Evolutionary conservation across 2,888 invertebrate genomes (phyloP).

Genomic region (Apamea anceps): DNA sequence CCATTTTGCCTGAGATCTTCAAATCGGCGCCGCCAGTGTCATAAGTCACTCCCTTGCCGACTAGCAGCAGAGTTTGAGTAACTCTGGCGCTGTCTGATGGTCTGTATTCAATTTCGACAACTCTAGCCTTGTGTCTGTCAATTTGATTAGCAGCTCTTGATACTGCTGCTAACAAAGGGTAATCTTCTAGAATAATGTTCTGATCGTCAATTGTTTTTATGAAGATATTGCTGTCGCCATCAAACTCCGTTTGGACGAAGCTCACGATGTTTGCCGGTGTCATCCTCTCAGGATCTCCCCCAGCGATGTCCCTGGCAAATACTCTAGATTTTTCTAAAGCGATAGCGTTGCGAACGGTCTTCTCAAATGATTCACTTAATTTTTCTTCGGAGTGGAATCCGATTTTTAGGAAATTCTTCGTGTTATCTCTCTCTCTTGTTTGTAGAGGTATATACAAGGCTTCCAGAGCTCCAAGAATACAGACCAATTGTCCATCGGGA

Average conservation of each 20-base stretch:
- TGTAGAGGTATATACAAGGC: slow-evolving; percentile 96
- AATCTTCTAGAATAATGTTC: slow-evolving; percentile 92
- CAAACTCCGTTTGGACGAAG: slow-evolving; percentile 92
- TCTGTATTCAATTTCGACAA: slow-evolving; percentile 91
- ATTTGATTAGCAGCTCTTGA: slow-evolving; percentile 93
- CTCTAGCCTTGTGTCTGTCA: slow-evolving; percentile 92
- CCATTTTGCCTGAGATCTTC: slow-evolving; percentile 93
- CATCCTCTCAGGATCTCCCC: slow-evolving; percentile 97
- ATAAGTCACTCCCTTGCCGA: slow-evolving; percentile 97
- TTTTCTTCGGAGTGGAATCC: slow-evolving; percentile 91
- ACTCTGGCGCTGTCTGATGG: slow-evolving; percentile 86
- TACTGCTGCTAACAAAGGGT: slow-evolving; percentile 94
- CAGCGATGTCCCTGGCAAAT: slow-evolving; percentile 89
- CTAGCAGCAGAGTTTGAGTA: slow-evolving; percentile 93
- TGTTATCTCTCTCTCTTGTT: slow-evolving; percentile 92
- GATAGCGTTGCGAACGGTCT: slow-evolving; percentile 90
- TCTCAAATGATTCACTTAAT: slow-evolving; percentile 87
- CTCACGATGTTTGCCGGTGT: slow-evolving; percentile 94
- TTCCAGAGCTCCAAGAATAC: slow-evolving; percentile 96
- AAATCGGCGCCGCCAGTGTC: slow-evolving; percentile 95
- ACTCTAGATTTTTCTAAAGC: slow-evolving; percentile 93
- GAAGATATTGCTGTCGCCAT: slow-evolving; percentile 90
- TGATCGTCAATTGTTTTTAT: slow-evolving; percentile 92
- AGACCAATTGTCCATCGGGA: slow-evolving; percentile 94
- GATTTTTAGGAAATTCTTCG: slow-evolving; percentile 90